A percentile compares a stretch with the other conserved stretches of the same genome.
Evolutionary conservation across 1,140 invertebrate genomes (phyloP).

Genomic region (Pogonomyrmex californicus): DNA sequence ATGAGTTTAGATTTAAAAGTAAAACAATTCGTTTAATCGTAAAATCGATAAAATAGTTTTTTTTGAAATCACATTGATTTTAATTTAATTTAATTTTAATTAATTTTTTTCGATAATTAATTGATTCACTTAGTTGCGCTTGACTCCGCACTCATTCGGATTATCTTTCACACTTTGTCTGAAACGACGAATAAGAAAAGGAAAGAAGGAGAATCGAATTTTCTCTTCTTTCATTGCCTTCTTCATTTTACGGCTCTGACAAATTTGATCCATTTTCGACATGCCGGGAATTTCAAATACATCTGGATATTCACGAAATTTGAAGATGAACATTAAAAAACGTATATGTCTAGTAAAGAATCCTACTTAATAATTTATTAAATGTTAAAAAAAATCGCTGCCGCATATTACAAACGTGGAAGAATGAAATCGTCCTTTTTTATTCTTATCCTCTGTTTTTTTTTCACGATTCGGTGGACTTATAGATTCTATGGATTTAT

Average conservation of each 20-base stretch:
- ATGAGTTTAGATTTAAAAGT: not conserved
- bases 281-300: conserved; percentile 36
- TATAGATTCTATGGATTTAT: not conserved
- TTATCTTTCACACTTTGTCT: not conserved
- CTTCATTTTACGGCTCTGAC: not conserved
- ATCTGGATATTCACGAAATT: conserved; percentile 38
- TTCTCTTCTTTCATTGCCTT: not conserved
- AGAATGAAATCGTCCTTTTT: conserved; percentile 26
- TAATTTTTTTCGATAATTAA: not conserved
- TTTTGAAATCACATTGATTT: not conserved
- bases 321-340: conserved; percentile 66
- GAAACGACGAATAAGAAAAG: not conserved
- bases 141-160: not conserved
- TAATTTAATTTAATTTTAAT: not conserved
- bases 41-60: not conserved
- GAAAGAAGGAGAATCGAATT: not conserved
- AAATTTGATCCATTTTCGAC: conserved; percentile 27
- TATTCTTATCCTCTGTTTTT: not conserved
- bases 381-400: conserved; percentile 69
- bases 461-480: not conserved
- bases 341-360: conserved; percentile 58
- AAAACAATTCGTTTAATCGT: not conserved
- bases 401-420: conserved; percentile 61
- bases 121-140: not conserved
- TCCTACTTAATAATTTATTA: conserved; percentile 62